Conservation (phyloP, 1,140 invertebrate species). For the Magallana gigas region DNA sequence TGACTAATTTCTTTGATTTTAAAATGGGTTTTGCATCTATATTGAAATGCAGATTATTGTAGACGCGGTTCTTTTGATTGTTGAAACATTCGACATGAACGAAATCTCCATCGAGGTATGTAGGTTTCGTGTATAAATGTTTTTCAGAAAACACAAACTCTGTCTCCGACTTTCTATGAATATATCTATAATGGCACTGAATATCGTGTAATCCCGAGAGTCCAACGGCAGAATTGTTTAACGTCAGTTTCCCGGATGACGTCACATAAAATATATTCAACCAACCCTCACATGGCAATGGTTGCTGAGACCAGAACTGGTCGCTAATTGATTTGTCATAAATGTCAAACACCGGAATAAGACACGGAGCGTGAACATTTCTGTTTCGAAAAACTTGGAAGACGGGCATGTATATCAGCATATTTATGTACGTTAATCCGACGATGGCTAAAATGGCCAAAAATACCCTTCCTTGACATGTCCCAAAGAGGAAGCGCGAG, state of each 20-base stretch:
- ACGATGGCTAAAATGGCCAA: background rate
- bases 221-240: slow-evolving; percentile 69
- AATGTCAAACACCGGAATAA: slow-evolving; percentile 88
- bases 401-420: slow-evolving; percentile 7
- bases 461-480: background rate
- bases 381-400: slow-evolving; percentile 38
- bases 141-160: slow-evolving; percentile 75
- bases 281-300: slow-evolving; percentile 81
- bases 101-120: slow-evolving; percentile 78
- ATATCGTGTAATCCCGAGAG: slow-evolving; percentile 66
- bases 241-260: slow-evolving; percentile 64
- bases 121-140: slow-evolving; percentile 55
- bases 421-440: slow-evolving; percentile 18
- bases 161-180: slow-evolving; percentile 54
- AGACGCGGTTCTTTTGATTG: slow-evolving; percentile 69
- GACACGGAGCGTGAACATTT: slow-evolving; percentile 82
- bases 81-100: slow-evolving; percentile 76
- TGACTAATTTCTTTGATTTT: slow-evolving; percentile 54
- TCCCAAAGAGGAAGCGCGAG: background rate
- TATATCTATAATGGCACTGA: slow-evolving; percentile 66
- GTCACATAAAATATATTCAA: slow-evolving; percentile 78
- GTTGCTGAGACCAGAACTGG: slow-evolving; percentile 82
- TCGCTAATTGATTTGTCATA: slow-evolving; percentile 85
- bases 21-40: slow-evolving; percentile 35
- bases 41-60: slow-evolving; percentile 61